Percentiles rank a stretch among this genome's conserved stretches.
Evolutionary conservation across 1,140 invertebrate species (phyloP).

Genomic region (Sycophaga agraensis): DNA sequence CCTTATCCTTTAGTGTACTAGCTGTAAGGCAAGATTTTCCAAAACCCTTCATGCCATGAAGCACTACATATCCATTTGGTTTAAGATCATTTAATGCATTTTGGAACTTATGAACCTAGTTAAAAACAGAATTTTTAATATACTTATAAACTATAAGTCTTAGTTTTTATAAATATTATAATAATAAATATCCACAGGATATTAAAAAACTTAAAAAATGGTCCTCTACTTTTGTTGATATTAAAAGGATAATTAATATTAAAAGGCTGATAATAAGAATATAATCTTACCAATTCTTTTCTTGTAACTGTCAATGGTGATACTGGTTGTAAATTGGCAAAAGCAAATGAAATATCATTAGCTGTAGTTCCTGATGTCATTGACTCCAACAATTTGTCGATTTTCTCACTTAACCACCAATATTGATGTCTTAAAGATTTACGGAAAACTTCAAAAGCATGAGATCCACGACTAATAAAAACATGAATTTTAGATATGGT

Average conservation of each 20-base stretch:
- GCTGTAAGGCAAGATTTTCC: slow-evolving; percentile 71
- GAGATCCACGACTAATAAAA: slow-evolving; percentile 41
- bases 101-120: slow-evolving; percentile 46
- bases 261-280: background rate
- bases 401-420: slow-evolving; percentile 44
- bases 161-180: slow-evolving; percentile 10
- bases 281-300: slow-evolving; percentile 36
- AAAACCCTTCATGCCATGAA: slow-evolving; percentile 70
- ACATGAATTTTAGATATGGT: background rate
- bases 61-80: slow-evolving; percentile 59
- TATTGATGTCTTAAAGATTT: slow-evolving; percentile 46
- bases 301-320: slow-evolving; percentile 46
- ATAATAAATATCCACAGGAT: background rate
- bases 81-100: slow-evolving; percentile 36
- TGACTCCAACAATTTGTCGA: slow-evolving; percentile 39
- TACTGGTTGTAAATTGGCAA: slow-evolving; percentile 45
- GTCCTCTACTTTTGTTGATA: background rate
- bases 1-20: slow-evolving; percentile 60
- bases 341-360: slow-evolving; percentile 26
- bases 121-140: slow-evolving; percentile 1
- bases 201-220: slow-evolving; percentile 22
- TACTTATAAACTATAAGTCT: background rate
- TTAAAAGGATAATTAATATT: background rate
- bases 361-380: slow-evolving; percentile 2
- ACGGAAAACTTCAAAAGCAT: slow-evolving; percentile 46